These are phyloP conservation scores for Clistopyga incitator DNA, from an alignment of 2,888 invertebrate genomes.

Conservation along the genomic window DNA sequence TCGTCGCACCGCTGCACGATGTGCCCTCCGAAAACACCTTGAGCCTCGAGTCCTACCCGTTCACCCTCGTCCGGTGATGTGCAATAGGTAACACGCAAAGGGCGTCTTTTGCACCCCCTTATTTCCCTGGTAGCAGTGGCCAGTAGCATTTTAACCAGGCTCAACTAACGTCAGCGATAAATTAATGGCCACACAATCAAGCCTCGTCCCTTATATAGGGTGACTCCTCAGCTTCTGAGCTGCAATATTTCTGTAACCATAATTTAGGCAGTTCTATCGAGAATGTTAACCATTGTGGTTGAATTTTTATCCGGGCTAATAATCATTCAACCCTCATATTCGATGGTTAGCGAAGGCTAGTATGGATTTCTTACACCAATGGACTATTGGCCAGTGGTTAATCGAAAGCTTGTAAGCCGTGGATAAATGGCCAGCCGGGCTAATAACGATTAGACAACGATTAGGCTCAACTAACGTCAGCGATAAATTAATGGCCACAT, in stretches of 20 bases:
- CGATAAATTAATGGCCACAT: slow-evolving; percentile 64
- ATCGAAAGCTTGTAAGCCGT: too few relatives aligned
- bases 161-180: slow-evolving; percentile 60
- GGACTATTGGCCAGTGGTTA: too few relatives aligned
- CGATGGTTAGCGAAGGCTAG: too few relatives aligned
- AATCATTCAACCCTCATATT: too few relatives aligned
- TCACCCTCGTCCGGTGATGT: slow-evolving; percentile 6
- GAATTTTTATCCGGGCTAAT: not conserved
- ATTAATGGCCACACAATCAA: slow-evolving; percentile 54
- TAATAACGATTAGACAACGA: too few relatives aligned
- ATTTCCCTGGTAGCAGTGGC: slow-evolving; percentile 35
- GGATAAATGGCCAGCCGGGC: too few relatives aligned
- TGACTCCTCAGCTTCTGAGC: not conserved
- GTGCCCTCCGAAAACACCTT: slow-evolving; percentile 45
- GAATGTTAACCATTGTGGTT: not conserved
- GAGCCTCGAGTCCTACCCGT: slow-evolving; percentile 24
- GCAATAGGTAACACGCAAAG: slow-evolving; percentile 63
- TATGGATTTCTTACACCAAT: too few relatives aligned
- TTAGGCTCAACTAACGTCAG: slow-evolving; percentile 43
- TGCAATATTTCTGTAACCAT: not conserved
- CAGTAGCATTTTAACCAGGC: slow-evolving; percentile 34
- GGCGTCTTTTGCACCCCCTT: slow-evolving; percentile 26
- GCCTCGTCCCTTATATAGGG: slow-evolving; percentile 18
- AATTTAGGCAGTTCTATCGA: not conserved
- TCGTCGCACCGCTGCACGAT: slow-evolving; percentile 2